A percentile compares a stretch with the other conserved stretches of the same genome.
Evolutionary conservation across 35 echinoderm and acorn worm species (phyloP).

Genomic region (Hemicentrotus pulcherrimus): DNA sequence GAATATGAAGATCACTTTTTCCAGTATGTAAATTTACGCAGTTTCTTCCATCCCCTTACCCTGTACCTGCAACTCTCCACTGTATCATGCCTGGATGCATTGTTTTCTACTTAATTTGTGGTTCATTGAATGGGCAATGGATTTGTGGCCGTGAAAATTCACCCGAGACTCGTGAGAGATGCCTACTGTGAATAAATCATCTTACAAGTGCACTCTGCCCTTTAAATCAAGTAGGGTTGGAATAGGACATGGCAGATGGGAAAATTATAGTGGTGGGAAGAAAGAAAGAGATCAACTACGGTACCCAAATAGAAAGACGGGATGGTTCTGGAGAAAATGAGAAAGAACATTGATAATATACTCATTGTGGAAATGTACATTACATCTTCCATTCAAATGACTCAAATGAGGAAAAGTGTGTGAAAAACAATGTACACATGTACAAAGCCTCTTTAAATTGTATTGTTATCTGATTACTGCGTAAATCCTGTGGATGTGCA

Average conservation of each 20-base stretch:
- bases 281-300: not conserved
- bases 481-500: no score
- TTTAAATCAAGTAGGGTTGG: not conserved
- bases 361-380: not conserved
- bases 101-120: not conserved
- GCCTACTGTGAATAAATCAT: conserved; percentile 4
- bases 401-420: not conserved
- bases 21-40: not conserved
- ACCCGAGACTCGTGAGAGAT: not conserved
- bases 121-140: conserved; percentile 10
- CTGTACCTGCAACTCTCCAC: not conserved
- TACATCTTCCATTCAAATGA: not conserved
- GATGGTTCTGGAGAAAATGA: not conserved
- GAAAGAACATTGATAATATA: not conserved
- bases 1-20: not conserved
- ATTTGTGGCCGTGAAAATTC: not conserved
- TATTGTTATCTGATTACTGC: no score
- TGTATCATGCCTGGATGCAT: not conserved
- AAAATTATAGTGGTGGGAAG: not conserved
- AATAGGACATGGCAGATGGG: not conserved
- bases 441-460: no score
- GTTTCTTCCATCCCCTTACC: not conserved
- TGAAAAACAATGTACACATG: no score
- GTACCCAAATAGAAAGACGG: not conserved
- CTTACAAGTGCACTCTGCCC: conserved; percentile 7